A percentile compares a stretch with the other conserved stretches of the same genome.
These are phyloP conservation scores for Pseudomugil tenellus DNA, from an alignment of 2,797 vertebrate species.

Conservation along the genomic window DNA sequence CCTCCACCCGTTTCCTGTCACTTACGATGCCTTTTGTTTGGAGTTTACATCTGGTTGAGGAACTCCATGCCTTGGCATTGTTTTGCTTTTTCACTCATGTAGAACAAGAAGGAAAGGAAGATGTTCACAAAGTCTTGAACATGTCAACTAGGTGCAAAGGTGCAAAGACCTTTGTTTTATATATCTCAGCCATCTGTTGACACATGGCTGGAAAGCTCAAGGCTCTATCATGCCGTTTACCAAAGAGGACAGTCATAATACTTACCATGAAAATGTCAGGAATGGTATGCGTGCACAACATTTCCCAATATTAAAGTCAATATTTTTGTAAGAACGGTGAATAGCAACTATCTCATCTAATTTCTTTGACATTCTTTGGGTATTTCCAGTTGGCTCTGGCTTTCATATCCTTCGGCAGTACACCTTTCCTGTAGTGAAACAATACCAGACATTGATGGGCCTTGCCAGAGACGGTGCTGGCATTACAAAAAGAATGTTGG, in stretches of 20 bases:
- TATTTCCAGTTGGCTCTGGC: conserved; percentile 53
- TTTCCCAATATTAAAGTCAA: conserved; percentile 69
- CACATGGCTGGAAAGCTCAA: conserved; percentile 13
- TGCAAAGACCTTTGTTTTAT: conserved; percentile 35
- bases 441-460: conserved; percentile 42
- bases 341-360: conserved; percentile 15
- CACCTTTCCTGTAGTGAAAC: conserved; percentile 57
- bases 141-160: conserved; percentile 49
- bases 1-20: conserved; percentile 59
- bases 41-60: conserved; percentile 68
- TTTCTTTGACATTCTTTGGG: conserved; percentile 43
- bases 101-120: conserved; percentile 21
- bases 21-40: conserved; percentile 70
- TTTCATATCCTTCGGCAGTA: conserved; percentile 54
- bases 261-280: conserved; percentile 34
- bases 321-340: conserved; percentile 52
- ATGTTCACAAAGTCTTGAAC: conserved; percentile 32
- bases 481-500: conserved; percentile 43
- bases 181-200: conserved; percentile 43
- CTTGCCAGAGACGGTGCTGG: conserved; percentile 44
- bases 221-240: conserved; percentile 33
- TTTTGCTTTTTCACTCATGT: conserved; percentile 56
- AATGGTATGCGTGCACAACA: conserved; percentile 44
- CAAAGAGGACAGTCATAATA: conserved; percentile 23
- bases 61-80: conserved; percentile 42